phyloP scores from a whole-genome alignment of 2,797 vertebrate species.

The Crenuchus spilurus region DNA sequence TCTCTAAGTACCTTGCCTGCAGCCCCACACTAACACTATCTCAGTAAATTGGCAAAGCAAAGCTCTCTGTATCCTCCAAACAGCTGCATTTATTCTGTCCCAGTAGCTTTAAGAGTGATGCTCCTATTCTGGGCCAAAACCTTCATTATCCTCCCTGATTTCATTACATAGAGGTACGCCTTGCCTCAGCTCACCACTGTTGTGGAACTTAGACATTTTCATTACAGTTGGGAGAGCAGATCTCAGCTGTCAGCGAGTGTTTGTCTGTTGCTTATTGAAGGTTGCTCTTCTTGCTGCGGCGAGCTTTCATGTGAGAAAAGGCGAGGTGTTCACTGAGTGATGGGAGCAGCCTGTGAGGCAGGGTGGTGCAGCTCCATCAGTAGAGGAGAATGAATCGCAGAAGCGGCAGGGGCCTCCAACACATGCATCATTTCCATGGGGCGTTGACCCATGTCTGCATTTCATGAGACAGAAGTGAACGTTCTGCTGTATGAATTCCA shows the following conservation, averaged over 20 bases:
- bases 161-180: conserved; percentile 40
- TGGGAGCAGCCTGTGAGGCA: conserved; percentile 58
- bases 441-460: conserved; percentile 63
- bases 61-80: conserved; percentile 22
- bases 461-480: conserved; percentile 57
- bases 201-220: conserved; percentile 57
- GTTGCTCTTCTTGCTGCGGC: conserved; percentile 49
- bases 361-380: conserved; percentile 64
- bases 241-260: conserved; percentile 53
- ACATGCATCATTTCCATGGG: conserved; percentile 63
- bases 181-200: conserved; percentile 58
- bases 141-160: conserved; percentile 40
- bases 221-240: conserved; percentile 58
- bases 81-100: conserved; percentile 25
- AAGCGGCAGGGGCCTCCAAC: conserved; percentile 51
- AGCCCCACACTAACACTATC: not conserved
- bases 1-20: not conserved
- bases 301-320: conserved; percentile 66
- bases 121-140: conserved; percentile 30
- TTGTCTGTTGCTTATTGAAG: conserved; percentile 64
- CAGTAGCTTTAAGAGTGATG: conserved; percentile 15
- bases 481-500: conserved; percentile 62
- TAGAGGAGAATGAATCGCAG: conserved; percentile 61
- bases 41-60: conserved; percentile 20
- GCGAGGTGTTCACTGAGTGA: conserved; percentile 67